phyloP scores from a whole-genome alignment of 2,888 invertebrate species.

The Acleris cristana region DNA sequence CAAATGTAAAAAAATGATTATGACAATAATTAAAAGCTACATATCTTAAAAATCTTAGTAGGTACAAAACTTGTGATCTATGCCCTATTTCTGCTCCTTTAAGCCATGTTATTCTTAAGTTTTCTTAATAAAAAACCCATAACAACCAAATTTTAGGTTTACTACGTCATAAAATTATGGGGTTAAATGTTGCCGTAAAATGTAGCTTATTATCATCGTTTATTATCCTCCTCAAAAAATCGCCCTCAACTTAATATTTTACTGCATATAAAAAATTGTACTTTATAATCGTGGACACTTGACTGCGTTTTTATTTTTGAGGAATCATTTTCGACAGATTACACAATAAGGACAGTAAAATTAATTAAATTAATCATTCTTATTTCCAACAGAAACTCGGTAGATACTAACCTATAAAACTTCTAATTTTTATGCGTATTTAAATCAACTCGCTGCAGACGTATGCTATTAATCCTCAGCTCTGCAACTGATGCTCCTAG shows the following conservation, averaged over 20 bases:
- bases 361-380: too few species aligned
- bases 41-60: too few species aligned
- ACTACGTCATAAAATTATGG: constrained; percentile 11
- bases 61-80: too few species aligned
- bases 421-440: constrained; percentile 6
- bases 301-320: too few species aligned
- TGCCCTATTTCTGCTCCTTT: too few species aligned
- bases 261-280: background rate
- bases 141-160: constrained; percentile 12
- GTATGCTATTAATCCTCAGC: constrained; percentile 2
- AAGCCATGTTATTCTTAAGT: background rate
- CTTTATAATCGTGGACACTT: too few species aligned
- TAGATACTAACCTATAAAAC: background rate
- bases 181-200: constrained; percentile 14
- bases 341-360: too few species aligned
- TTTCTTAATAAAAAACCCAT: background rate
- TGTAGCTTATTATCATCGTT: constrained; percentile 1
- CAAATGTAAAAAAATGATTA: too few species aligned
- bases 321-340: too few species aligned
- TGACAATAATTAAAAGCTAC: too few species aligned
- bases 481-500: constrained; percentile 2
- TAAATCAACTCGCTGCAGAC: constrained; percentile 2
- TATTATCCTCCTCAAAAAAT: background rate
- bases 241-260: constrained; percentile 1
- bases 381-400: too few species aligned